Conservation (phyloP, 64 coral and sea anemone species). For the Catalaphyllia jardinei region DNA sequence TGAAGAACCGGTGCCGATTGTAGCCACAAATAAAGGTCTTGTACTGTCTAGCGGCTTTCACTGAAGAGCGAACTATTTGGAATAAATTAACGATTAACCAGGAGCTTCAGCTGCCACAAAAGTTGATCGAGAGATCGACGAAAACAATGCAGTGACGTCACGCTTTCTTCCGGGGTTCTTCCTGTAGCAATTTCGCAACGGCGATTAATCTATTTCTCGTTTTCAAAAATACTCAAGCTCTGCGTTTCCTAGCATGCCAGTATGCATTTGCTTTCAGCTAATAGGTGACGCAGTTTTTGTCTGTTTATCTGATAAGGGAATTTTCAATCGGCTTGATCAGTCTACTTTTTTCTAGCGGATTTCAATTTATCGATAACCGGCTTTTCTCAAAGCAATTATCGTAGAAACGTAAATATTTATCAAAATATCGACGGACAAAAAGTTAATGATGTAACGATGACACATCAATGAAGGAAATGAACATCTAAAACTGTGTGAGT, state of each 20-base stretch:
- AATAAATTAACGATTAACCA: conserved; percentile 97
- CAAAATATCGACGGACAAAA: not conserved
- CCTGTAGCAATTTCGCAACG: not conserved
- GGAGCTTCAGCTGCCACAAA: conserved; percentile 33
- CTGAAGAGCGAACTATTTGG: conserved; percentile 67
- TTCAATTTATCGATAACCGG: not conserved
- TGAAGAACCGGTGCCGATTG: not conserved
- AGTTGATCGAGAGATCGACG: not conserved
- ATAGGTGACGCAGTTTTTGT: not conserved
- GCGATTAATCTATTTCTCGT: not conserved
- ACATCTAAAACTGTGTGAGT: not conserved
- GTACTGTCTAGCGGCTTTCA: conserved; percentile 15
- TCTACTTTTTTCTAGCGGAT: not conserved
- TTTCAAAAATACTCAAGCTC: not conserved
- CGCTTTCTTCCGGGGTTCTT: conserved; percentile 11
- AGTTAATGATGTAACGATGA: not conserved
- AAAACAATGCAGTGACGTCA: conserved; percentile 25
- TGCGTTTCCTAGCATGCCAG: not conserved
- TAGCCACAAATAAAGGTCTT: conserved; percentile 13
- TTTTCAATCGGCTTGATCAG: not conserved
- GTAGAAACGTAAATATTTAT: conserved; percentile 10
- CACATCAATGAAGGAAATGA: conserved; percentile 3
- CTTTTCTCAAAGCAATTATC: not conserved
- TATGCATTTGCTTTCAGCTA: not conserved
- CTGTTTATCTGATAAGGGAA: not conserved